Percentiles rank a stretch among this genome's conserved stretches.
Evolutionary conservation across 64 coral and sea anemone species (phyloP).

Genomic region (Actinia tenebrosa): DNA sequence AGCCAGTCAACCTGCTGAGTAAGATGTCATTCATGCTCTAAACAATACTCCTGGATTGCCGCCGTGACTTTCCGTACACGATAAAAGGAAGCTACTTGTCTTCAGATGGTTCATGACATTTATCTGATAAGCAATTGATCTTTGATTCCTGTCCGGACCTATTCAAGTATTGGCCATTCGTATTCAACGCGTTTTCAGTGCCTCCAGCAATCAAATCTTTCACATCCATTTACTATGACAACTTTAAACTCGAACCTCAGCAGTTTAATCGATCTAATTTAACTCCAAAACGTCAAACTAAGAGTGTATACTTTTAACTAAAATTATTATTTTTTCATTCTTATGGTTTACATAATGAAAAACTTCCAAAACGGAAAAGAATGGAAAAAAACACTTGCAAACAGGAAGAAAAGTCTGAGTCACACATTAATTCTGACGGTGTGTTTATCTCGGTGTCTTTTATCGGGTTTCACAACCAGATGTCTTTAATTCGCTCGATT

Average conservation of each 20-base stretch:
- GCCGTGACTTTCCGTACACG: not conserved
- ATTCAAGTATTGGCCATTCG: not conserved
- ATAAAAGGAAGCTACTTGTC: not conserved
- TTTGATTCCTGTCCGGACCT: slow-evolving; percentile 12
- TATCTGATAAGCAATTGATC: slow-evolving; percentile 15
- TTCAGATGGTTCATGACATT: not conserved
- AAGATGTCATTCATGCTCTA: not conserved
- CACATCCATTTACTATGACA: not conserved
- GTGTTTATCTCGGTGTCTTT: slow-evolving; percentile 6
- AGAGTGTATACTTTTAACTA: not conserved
- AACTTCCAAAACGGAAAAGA: slow-evolving; percentile 2
- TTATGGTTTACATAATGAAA: slow-evolving; percentile 5
- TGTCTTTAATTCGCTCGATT: not conserved
- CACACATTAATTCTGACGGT: slow-evolving; percentile 12
- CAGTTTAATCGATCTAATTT: not conserved
- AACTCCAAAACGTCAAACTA: not conserved
- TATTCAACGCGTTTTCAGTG: not conserved
- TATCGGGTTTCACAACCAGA: not conserved
- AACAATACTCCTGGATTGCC: not conserved
- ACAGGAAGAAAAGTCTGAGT: slow-evolving; percentile 8
- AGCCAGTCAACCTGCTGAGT: not conserved
- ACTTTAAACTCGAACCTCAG: not conserved
- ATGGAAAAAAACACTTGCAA: not conserved
- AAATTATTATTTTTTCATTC: not conserved
- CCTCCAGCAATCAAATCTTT: not conserved